These are phyloP conservation scores for Parnassius apollo DNA, from an alignment of 2,888 invertebrate genomes.

Conservation along the genomic window DNA sequence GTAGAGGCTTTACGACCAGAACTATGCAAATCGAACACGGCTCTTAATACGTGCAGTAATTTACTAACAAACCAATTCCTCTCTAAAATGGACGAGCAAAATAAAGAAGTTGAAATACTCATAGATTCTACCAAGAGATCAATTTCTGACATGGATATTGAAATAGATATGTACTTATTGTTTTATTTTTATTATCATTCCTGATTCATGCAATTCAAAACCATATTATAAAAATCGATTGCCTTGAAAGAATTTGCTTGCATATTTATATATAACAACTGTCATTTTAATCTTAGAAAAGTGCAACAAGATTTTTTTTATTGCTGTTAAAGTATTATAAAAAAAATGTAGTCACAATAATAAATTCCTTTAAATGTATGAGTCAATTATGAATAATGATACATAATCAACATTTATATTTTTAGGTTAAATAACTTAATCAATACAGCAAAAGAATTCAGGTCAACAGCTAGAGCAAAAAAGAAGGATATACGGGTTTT, in stretches of 20 bases:
- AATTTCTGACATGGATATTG: constrained; percentile 56
- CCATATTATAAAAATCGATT: no score
- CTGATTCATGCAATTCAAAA: no score
- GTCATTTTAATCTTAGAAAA: no score
- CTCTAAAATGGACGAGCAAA: constrained; percentile 56
- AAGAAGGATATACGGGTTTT: no score
- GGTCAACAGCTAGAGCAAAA: constrained; percentile 42
- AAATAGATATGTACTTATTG: constrained; percentile 57
- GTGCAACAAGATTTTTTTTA: no score
- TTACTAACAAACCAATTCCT: constrained; percentile 60
- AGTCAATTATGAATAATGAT: no score
- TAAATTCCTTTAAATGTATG: no score
- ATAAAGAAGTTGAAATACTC: constrained; percentile 54
- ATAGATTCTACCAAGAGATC: constrained; percentile 55
- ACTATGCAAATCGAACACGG: constrained; percentile 51
- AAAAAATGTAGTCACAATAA: no score
- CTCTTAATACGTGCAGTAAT: constrained; percentile 53
- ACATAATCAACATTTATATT: constrained; percentile 18
- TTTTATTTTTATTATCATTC: background rate
- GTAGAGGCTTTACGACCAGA: constrained; percentile 54
- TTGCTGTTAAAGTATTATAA: no score
- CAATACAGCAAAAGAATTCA: constrained; percentile 52
- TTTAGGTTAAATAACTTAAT: constrained; percentile 54
- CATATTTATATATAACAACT: no score
- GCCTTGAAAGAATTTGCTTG: no score